Evolutionary conservation across 2,113 vertebrate species (phyloP).

Genomic region (Rynchops niger): DNA sequence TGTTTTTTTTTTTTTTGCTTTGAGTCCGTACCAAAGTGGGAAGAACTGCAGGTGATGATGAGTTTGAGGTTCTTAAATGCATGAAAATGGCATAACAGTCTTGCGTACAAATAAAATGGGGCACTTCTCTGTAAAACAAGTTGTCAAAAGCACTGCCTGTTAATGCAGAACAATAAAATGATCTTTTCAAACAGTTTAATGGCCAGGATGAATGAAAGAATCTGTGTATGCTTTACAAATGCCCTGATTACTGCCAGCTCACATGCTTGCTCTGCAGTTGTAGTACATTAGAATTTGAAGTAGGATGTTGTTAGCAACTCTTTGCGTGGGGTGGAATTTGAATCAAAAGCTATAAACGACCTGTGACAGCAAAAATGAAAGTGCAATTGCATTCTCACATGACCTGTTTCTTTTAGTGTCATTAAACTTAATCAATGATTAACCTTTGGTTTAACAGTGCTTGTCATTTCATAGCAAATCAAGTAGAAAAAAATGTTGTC

Average conservation of each 20-base stretch:
- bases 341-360: constrained; percentile 67
- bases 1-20: background rate
- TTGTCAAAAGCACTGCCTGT: constrained; percentile 18
- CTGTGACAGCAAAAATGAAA: constrained; percentile 68
- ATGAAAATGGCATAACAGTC: background rate
- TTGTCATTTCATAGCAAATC: constrained; percentile 68
- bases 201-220: constrained; percentile 56
- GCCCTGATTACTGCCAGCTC: constrained; percentile 55
- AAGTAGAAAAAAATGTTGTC: constrained; percentile 70
- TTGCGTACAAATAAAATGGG: background rate
- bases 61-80: background rate
- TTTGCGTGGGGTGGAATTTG: constrained; percentile 72
- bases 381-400: constrained; percentile 65
- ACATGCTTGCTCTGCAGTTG: constrained; percentile 57
- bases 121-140: constrained; percentile 6
- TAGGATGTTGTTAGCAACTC: constrained; percentile 73
- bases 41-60: background rate
- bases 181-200: constrained; percentile 41
- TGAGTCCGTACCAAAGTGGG: background rate
- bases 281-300: constrained; percentile 71
- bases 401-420: constrained; percentile 65
- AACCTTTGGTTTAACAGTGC: constrained; percentile 64
- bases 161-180: constrained; percentile 21
- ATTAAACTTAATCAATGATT: constrained; percentile 72
- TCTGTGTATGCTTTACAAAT: constrained; percentile 50